phyloP scores from a whole-genome alignment of 2,888 invertebrate genomes.

The Drosophila atroscutellata region DNA sequence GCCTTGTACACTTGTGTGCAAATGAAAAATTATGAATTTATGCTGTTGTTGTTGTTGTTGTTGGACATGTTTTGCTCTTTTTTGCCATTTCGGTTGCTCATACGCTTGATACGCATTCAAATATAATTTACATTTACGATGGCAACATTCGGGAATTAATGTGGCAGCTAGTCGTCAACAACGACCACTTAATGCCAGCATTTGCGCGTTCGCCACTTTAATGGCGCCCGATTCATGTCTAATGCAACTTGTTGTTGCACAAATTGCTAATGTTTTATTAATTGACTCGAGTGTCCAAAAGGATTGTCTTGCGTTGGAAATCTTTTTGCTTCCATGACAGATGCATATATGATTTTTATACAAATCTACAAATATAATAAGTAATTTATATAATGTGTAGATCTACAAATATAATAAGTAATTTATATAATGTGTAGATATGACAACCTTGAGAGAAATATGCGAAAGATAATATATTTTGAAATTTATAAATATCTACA shows the following conservation, averaged over 20 bases:
- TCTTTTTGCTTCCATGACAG: background rate
- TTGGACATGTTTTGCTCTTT: conserved; percentile 10
- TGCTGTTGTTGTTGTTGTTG: conserved; percentile 33
- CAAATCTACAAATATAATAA: background rate
- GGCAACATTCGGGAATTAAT: conserved; percentile 35
- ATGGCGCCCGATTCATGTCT: conserved; percentile 21
- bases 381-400: background rate
- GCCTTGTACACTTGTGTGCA: conserved; percentile 52
- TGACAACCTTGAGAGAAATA: background rate
- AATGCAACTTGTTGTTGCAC: conserved; percentile 38
- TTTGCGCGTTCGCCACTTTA: conserved; percentile 35
- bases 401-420: background rate
- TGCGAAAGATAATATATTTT: background rate
- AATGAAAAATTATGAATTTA: conserved; percentile 78
- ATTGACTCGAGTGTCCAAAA: conserved; percentile 45
- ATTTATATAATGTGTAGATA: background rate
- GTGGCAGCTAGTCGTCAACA: conserved; percentile 53
- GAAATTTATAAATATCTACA: background rate
- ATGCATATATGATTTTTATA: background rate
- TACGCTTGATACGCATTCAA: conserved; percentile 29
- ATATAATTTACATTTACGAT: conserved; percentile 51
- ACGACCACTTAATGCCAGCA: conserved; percentile 9
- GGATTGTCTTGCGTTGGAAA: background rate
- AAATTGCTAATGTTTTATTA: conserved; percentile 64
- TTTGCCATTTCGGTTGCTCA: conserved; percentile 2